phyloP scores from a whole-genome alignment of 2,888 invertebrate genomes.

The Lasioglossum leucozonium region DNA sequence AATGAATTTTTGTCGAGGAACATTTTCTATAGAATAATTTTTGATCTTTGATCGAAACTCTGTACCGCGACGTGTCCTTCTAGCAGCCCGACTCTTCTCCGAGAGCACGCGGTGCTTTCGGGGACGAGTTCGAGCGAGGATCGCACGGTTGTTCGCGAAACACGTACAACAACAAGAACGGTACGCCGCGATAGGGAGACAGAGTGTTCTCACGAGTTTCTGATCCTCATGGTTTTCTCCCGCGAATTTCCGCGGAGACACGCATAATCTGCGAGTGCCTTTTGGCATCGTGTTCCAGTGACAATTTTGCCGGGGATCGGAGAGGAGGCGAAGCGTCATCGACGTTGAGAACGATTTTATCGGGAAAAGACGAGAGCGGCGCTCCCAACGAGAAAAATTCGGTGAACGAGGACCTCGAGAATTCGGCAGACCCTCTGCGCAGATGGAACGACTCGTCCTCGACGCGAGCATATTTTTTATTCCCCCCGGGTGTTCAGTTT shows the following conservation, averaged over 20 bases:
- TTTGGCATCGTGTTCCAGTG: constrained; percentile 51
- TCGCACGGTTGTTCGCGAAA: background rate
- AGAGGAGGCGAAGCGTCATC: constrained; percentile 7
- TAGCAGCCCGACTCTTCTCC: background rate
- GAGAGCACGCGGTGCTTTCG: background rate
- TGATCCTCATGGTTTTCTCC: constrained; percentile 23
- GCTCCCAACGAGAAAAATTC: background rate
- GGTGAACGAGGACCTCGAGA: background rate
- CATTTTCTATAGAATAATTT: background rate
- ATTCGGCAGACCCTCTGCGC: background rate
- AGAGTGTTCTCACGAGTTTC: constrained; percentile 4
- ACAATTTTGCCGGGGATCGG: constrained; percentile 47
- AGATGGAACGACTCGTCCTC: background rate
- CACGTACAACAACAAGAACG: background rate
- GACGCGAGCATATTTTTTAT: background rate
- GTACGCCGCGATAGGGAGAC: background rate
- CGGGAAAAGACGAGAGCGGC: background rate
- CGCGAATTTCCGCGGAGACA: constrained; percentile 6
- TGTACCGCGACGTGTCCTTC: background rate
- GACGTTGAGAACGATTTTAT: background rate
- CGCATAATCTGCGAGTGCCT: constrained; percentile 1
- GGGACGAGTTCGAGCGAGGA: background rate
- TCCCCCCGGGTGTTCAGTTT: background rate
- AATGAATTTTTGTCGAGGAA: background rate
- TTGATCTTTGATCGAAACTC: background rate